These are phyloP conservation scores for Nothobranchius kuhntae DNA, from an alignment of 2,113 vertebrate species.

Conservation along the genomic window DNA sequence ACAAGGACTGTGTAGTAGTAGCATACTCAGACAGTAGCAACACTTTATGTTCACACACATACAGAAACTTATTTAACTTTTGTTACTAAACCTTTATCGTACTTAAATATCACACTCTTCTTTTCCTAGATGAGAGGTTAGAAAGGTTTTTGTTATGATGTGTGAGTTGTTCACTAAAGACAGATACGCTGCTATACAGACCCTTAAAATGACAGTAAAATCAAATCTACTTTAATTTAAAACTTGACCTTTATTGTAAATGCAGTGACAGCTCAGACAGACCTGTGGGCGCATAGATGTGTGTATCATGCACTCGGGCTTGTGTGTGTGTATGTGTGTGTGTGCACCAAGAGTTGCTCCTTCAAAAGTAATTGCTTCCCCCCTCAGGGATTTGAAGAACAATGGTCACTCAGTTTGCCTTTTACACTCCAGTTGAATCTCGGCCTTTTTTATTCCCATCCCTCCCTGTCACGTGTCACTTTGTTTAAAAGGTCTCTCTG, in stretches of 20 bases:
- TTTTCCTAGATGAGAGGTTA: not conserved
- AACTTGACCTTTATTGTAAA: constrained; percentile 43
- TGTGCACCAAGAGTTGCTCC: constrained; percentile 14
- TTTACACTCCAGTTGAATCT: constrained; percentile 49
- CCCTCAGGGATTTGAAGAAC: constrained; percentile 33
- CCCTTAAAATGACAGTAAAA: constrained; percentile 25
- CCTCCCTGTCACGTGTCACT: constrained; percentile 20
- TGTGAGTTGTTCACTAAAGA: constrained; percentile 1
- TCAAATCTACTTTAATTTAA: constrained; percentile 40
- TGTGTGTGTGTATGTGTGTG: constrained; percentile 9
- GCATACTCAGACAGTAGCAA: too few species aligned
- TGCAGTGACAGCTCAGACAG: constrained; percentile 25
- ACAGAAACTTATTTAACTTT: not conserved
- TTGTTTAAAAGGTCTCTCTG: constrained; percentile 47
- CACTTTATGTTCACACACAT: too few species aligned
- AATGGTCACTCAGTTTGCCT: constrained; percentile 45
- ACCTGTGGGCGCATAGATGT: constrained; percentile 3
- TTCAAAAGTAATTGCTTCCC: constrained; percentile 45
- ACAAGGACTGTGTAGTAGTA: not conserved
- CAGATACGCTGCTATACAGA: constrained; percentile 5
- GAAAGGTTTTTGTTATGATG: not conserved
- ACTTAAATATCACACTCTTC: not conserved
- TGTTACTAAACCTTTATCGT: not conserved
- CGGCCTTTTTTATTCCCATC: constrained; percentile 21
- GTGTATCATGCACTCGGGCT: constrained; percentile 1